Conservation (phyloP, 2,797 vertebrate species). For the Clarias laeviceps region DNA sequence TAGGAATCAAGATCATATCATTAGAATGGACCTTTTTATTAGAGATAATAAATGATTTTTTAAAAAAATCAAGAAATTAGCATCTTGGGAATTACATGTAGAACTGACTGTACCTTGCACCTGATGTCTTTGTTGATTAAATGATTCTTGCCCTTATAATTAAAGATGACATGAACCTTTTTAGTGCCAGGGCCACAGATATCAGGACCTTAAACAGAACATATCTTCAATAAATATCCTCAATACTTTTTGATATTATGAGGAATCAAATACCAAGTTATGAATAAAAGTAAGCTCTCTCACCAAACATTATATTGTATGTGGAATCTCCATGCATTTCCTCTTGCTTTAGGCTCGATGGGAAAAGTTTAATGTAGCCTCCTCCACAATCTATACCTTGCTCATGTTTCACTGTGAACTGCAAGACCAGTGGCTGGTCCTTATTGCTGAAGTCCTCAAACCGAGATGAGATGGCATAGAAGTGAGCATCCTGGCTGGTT, state of each 20-base stretch:
- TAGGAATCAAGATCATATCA: slow-evolving; percentile 54
- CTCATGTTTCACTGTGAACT: slow-evolving; percentile 85
- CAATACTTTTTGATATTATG: not conserved
- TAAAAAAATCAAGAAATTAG: not conserved
- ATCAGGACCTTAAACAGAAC: slow-evolving; percentile 78
- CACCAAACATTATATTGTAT: slow-evolving; percentile 86
- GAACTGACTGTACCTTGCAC: slow-evolving; percentile 76
- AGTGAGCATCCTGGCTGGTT: slow-evolving; percentile 78
- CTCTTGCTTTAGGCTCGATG: slow-evolving; percentile 78
- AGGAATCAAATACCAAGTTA: not conserved
- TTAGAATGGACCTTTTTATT: not conserved
- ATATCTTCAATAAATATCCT: not conserved
- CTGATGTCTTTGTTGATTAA: slow-evolving; percentile 86
- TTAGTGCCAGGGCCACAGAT: slow-evolving; percentile 89
- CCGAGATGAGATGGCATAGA: slow-evolving; percentile 79
- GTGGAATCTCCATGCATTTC: slow-evolving; percentile 79
- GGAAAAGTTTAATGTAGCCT: slow-evolving; percentile 81
- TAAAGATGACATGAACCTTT: slow-evolving; percentile 86
- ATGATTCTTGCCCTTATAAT: slow-evolving; percentile 86
- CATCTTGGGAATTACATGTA: not conserved
- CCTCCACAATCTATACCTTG: slow-evolving; percentile 84
- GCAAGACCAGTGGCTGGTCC: slow-evolving; percentile 76
- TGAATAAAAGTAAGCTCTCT: not conserved
- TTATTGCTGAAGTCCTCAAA: slow-evolving; percentile 82
- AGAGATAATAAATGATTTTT: not conserved